Evolutionary conservation across 2,797 vertebrate genomes (phyloP), one percentile per base, ranked within the genome.

Genomic region (Cyprinella venusta): DNA sequence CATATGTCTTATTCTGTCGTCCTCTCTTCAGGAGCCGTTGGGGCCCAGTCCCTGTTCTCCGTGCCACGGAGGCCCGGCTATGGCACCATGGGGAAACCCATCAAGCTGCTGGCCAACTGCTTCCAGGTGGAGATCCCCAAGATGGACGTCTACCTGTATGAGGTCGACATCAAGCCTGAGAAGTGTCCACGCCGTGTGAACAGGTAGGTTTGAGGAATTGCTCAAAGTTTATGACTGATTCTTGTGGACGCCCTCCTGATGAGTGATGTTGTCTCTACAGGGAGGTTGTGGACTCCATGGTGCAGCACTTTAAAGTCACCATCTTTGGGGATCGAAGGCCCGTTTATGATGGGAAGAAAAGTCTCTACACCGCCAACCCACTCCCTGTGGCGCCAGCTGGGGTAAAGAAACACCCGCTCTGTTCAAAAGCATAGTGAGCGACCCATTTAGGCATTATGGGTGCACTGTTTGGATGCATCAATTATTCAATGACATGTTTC

Each of bases 41-140:
- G 94, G 96, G 96, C 97, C 87, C 97, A 98, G 96, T 96, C 96
- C 95, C 96, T 99, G 80, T 94, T 97, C 92, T 93, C 96, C 90
- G 95, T 98, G 95, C 98, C 97, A 89, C 96, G 96, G 90, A 95
- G 98, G 87, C 98, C 98, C 45, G 96, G 97, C 93, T 98, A 98
- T 98, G 98, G 98, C 96, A 97, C 96, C 91, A 94, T 98, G 92
- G 98, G 98, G 89, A 99, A 99, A 89, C 96, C 97, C 92, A 99
- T 99, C 95, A 98, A 99, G 93, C 95, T 99, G 89, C 93, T 99
- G 96, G 98, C 98, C 93, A 99, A 99, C 94, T 99, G 97, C 95
- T 99, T 99, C 95, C 97, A 99, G 95, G 97, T 99, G 95, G 98
- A 99, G 90, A 99, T 99, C 92, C 98, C 98, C 94, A 98, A 99